Evolutionary conservation across 1,140 invertebrate species (phyloP).

Genomic region (Microplitis mediator): DNA sequence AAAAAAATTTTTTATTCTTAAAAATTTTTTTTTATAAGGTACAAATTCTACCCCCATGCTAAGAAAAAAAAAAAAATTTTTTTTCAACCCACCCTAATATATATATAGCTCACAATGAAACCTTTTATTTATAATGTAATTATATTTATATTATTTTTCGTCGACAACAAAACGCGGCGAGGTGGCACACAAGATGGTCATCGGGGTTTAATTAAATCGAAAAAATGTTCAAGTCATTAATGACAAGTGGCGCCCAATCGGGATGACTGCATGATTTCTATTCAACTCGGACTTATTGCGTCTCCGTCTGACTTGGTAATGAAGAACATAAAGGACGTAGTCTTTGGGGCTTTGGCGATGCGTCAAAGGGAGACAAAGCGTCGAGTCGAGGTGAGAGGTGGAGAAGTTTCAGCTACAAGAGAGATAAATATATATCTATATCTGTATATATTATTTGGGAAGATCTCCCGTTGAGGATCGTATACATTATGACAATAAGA

Average conservation of each 20-base stretch:
- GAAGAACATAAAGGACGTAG: not conserved
- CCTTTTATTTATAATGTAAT: not conserved
- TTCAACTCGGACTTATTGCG: conserved; percentile 36
- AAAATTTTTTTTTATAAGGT: no score
- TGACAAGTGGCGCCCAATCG: conserved; percentile 61
- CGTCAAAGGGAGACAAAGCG: not conserved
- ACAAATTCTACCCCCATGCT: no score
- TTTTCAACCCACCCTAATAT: no score
- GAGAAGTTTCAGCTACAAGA: not conserved
- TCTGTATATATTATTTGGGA: not conserved
- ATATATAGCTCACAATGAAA: not conserved
- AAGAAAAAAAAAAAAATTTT: no score
- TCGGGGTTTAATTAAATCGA: conserved; percentile 58
- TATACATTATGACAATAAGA: conserved; percentile 40
- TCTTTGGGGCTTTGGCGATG: no score
- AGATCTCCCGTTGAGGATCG: conserved; percentile 7
- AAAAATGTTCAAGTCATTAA: conserved; percentile 58
- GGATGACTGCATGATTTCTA: conserved; percentile 58
- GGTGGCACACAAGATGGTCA: conserved; percentile 49
- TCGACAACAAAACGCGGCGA: conserved; percentile 21
- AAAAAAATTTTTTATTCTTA: no score
- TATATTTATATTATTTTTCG: not conserved
- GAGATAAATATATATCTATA: no score
- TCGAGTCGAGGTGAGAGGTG: not conserved
- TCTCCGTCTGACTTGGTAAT: not conserved